Conservation (phyloP, 2,888 invertebrate species). For the Apotomis turbidana region DNA sequence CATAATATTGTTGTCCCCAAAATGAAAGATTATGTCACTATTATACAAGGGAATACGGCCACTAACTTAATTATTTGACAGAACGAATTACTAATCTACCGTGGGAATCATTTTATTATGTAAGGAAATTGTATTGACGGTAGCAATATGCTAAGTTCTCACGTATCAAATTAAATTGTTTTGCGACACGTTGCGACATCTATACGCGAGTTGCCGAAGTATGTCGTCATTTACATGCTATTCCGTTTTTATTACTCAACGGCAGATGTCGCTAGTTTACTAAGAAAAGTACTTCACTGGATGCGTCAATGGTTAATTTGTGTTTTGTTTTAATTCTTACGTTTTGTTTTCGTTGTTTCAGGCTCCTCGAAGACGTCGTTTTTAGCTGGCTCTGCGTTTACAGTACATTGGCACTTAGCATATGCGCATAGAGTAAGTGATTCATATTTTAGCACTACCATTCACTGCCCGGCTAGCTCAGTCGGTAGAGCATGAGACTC, state of each 20-base stretch:
- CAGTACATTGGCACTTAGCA: constrained; percentile 96
- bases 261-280: constrained; percentile 54
- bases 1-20: constrained; percentile 15
- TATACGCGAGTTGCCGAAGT: constrained; percentile 50
- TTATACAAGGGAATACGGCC: constrained; percentile 30
- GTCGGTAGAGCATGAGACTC: constrained; percentile 86
- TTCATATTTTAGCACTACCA: constrained; percentile 44
- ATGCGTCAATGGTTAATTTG: neutral
- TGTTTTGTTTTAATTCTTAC: constrained; percentile 21
- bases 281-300: too few species aligned
- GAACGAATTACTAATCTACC: constrained; percentile 29
- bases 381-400: constrained; percentile 91
- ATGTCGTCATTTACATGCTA: constrained; percentile 44
- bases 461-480: constrained; percentile 79
- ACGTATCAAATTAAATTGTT: constrained; percentile 34
- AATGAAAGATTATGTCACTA: constrained; percentile 32
- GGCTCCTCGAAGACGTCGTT: constrained; percentile 91
- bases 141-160: constrained; percentile 32
- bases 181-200: constrained; percentile 60
- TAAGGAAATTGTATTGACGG: constrained; percentile 30
- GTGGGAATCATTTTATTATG: constrained; percentile 38
- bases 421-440: constrained; percentile 90
- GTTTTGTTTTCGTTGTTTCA: constrained; percentile 69
- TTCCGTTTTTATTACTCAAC: constrained; percentile 45
- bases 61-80: constrained; percentile 38